phyloP scores from a whole-genome alignment of 2,113 vertebrate genomes.

The Saccopteryx leptura region DNA sequence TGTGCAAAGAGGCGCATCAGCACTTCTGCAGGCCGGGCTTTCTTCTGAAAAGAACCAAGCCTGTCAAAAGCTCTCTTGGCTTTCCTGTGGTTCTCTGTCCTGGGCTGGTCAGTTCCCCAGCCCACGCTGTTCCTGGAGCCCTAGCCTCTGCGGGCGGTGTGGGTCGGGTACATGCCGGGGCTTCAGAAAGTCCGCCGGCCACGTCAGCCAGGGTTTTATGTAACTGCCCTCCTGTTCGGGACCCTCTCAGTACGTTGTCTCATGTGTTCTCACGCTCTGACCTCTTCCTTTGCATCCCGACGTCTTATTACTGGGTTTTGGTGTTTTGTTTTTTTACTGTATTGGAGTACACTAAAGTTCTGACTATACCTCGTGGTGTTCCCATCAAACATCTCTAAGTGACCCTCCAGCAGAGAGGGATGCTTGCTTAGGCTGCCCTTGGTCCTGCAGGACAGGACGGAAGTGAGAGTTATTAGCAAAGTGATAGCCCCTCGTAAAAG shows the following conservation, averaged over 20 bases:
- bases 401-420: not conserved
- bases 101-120: slow-evolving; percentile 75
- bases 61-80: not conserved
- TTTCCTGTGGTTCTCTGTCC: slow-evolving; percentile 73
- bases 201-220: slow-evolving; percentile 49
- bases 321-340: rapidly evolving
- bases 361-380: not conserved
- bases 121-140: slow-evolving; percentile 64
- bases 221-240: not conserved
- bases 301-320: not conserved
- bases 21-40: slow-evolving; percentile 71
- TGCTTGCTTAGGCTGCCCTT: not conserved
- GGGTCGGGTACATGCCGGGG: not conserved
- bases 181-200: slow-evolving; percentile 65
- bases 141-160: slow-evolving; percentile 29
- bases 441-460: rapidly evolving
- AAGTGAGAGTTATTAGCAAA: not conserved
- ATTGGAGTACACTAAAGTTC: not conserved
- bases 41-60: slow-evolving; percentile 47
- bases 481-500: not conserved
- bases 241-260: slow-evolving; percentile 44
- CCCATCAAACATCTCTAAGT: not conserved
- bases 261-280: not conserved
- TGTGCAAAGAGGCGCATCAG: slow-evolving; percentile 83
- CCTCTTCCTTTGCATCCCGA: not conserved